Evolutionary conservation across 2,113 vertebrate species (phyloP), one percentile per base, ranked within the genome.

Genomic region (Osmerus eperlanus): DNA sequence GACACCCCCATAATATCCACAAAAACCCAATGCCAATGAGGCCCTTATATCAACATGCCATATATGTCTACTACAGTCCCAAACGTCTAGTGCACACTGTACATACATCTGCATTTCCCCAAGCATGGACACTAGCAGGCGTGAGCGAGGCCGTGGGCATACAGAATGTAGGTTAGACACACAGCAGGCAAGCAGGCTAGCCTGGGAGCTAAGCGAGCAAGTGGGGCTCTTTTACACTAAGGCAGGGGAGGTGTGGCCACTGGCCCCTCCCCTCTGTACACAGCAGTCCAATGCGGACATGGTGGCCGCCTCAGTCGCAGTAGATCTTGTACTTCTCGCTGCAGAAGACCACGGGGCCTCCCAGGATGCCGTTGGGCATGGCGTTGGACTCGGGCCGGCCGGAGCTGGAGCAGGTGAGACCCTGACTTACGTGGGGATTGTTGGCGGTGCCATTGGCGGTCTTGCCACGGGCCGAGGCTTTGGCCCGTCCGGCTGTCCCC

Each of bases 261-360:
- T 0, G 75, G 36, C 74, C 75, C 83, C 79, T 76, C 81, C 83
- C 82, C 79, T 87, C 87, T 89, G 86, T 90, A 92, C 90, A 92
- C 84, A 81, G 85, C 83, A 73, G 81, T 84, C 78, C 77, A 65
- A 54, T 74, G 81, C 66, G 7, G 76, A 70, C 53, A 28, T 67
- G 51, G 28, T 36, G 23, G 71, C 66, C 70, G 53, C 86, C 69
- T 94, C 94, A 97, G 88, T 99, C 97, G 85, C 97, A 99, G 92
- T 90, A 98, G 89, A 98, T 95, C 91, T 97, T 98, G 84, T 97
- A 98, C 84, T 99, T 99, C 90, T 99, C 96, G 16, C 92, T 95
- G 92, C 95, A 99, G 78, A 97, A 94, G 76, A 98, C 88, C 63
- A 80, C 88, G 47, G 95, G 95, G 80, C 89, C 92, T 88, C 90